Conservation (phyloP, 92 coral and sea anemone genomes). For the Palythoa grandiflora region DNA sequence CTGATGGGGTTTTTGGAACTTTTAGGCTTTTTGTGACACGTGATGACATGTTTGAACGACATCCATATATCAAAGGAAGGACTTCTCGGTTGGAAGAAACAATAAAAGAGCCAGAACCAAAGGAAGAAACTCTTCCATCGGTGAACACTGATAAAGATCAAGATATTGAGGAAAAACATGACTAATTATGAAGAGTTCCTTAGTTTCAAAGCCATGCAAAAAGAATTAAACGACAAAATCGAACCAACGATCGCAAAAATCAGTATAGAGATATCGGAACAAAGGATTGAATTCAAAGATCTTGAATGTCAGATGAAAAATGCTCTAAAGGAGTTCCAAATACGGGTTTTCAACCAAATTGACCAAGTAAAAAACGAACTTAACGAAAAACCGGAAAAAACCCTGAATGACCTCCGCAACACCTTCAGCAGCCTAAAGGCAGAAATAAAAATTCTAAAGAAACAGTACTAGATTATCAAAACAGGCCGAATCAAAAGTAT, state of each 20-base stretch:
- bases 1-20: too few relatives aligned
- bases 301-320: neutral
- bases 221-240: constrained; percentile 6
- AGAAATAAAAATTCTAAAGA: too few relatives aligned
- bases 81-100: neutral
- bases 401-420: too few relatives aligned
- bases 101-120: neutral
- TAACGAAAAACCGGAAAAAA: too few relatives aligned
- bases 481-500: too few relatives aligned
- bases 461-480: too few relatives aligned
- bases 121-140: neutral
- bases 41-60: too few relatives aligned
- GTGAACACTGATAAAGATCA: neutral
- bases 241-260: neutral
- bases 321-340: neutral
- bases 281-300: neutral
- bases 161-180: constrained; percentile 15
- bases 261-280: neutral
- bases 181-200: constrained; percentile 30
- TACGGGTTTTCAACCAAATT: too few relatives aligned
- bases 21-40: too few relatives aligned
- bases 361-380: too few relatives aligned
- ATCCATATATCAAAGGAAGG: too few relatives aligned
- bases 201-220: constrained; percentile 3
- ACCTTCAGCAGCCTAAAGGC: too few relatives aligned